phyloP scores from a whole-genome alignment of 2,797 vertebrate species.

The Muscicapa striata region DNA sequence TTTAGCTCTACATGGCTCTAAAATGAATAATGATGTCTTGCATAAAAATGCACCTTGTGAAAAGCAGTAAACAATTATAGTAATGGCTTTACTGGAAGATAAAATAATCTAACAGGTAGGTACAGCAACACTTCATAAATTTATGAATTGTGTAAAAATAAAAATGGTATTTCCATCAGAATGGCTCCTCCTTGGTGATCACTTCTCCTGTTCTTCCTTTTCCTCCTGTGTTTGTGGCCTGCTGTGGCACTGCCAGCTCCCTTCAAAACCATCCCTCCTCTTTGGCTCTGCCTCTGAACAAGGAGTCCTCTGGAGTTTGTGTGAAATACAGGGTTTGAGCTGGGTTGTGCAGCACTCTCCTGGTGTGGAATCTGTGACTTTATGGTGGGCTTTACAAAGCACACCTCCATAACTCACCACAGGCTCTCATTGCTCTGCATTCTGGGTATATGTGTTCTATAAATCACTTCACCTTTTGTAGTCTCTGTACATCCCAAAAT shows the following conservation, averaged over 20 bases:
- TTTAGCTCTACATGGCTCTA: background rate
- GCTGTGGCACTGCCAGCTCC: too few species aligned
- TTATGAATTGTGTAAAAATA: too few species aligned
- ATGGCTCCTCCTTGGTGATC: rapidly evolving
- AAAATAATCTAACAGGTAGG: background rate
- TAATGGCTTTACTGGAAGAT: background rate
- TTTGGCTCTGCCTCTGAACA: background rate
- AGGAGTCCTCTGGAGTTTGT: background rate
- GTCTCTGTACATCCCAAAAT: background rate
- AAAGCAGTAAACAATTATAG: background rate
- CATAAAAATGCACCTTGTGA: background rate
- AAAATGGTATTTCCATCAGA: background rate
- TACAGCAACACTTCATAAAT: background rate
- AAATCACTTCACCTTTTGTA: slow-evolving; percentile 6
- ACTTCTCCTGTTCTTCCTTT: background rate
- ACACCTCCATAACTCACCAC: background rate
- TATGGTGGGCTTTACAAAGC: background rate
- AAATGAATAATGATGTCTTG: background rate
- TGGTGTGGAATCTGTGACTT: background rate
- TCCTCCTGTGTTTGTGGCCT: background rate
- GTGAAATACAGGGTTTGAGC: background rate
- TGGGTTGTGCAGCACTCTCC: background rate
- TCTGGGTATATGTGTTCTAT: background rate
- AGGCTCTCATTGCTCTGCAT: background rate
- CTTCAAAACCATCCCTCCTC: background rate